Base-by-base conservation (phyloP, 2,888 invertebrate species). In the Philhelius pedissequus region DNA sequence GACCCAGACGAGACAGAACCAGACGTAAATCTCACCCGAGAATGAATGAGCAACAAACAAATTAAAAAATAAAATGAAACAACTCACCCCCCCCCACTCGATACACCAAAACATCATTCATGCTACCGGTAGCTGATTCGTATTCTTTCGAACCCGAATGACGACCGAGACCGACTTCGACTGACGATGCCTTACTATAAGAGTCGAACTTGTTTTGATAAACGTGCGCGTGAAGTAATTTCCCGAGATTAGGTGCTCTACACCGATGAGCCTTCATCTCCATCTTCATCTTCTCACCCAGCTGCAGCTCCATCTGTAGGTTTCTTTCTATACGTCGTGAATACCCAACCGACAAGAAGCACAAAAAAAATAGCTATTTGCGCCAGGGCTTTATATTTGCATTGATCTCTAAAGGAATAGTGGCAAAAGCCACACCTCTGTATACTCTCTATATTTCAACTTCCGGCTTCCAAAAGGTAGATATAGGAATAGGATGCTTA, bases 141-240 rank as follows among this genome's bases (percentile, higher is more conserved):
- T 50, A n/a, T 18, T 25, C 25, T 68, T 52, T 68, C 43, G 38
- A 43, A 32, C 56, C 56, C 15, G 6, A 56, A 32, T n/a, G 15
- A 27, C 27, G 8, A 20, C 25, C 52, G 52, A 52, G 22, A 48
- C 18, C 22, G 13, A 22, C 7, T n/a, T 1, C 40, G 15, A 45
- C 45, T 0, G 30, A 18, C 18, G 54, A 30, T 32, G 18, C 20
- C 18, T 20, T 13, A 32, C 27, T 52, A 25, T 35, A 22, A 25
- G 25, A 68, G 60, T 48, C 68, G 66, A 80, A 79, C 70, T 80
- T 84, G 84, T 84, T 84, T 76, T 76, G 80, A 76, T 80, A 80
- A 84, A 84, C 80, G 80, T 76, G 84, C 80, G 80, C 80, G 80
- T 84, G 84, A 84, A 80, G 84, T 84, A 84, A 84, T 84, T 84